Evolutionary conservation across 2,113 vertebrate species (phyloP), one percentile per base, ranked within the genome.

Genomic region (Damaliscus lunatus): DNA sequence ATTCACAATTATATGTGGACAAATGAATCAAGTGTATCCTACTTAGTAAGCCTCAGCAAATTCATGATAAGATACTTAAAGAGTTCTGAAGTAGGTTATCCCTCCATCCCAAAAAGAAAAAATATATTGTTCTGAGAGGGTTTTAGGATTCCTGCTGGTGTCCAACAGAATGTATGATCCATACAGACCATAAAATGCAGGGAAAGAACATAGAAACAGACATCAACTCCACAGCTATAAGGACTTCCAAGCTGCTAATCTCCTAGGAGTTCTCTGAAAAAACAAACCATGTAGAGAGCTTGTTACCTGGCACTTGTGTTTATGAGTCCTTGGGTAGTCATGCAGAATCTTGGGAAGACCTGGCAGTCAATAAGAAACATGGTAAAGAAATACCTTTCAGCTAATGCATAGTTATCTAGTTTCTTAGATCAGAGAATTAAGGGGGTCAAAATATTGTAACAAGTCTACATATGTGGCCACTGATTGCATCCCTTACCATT

Each of bases 181-280:
- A 46, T 19, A 67, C 0, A 83, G 52, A 74, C 16, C 84, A 74
- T 89, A 87, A 93, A 95, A 94, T 2, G 8, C 62, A 97, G 9
- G 46, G 48, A 96, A 94, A 36, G 43, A 71, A 86, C 55, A 78
- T 21, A 87, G 60, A 89, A 88, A 97, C 36, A 90, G 53, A 87
- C 7, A 0, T 80, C 55, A 97, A 60, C 33, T 85, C 31, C 7
- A 62, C 0, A 7, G 83, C 27, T 88, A 53, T 74, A 53, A 1
- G 8, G 3, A 55, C 53, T 95, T 97, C 57, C 74, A 67, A 96
- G 57, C 48, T 67, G 31, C 27, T 43, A 55, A 78, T 78, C 81
- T 90, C 52, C 43, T 23, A 81, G 57, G 80, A 97, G 74, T 97
- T 93, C 96, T 98, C 31, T 43, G 52, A 94, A 96, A 94, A 86